A percentile compares a stretch with the other conserved stretches of the same genome.
These are phyloP conservation scores for Rosalia funebris DNA, from an alignment of 2,888 invertebrate species.

Conservation along the genomic window DNA sequence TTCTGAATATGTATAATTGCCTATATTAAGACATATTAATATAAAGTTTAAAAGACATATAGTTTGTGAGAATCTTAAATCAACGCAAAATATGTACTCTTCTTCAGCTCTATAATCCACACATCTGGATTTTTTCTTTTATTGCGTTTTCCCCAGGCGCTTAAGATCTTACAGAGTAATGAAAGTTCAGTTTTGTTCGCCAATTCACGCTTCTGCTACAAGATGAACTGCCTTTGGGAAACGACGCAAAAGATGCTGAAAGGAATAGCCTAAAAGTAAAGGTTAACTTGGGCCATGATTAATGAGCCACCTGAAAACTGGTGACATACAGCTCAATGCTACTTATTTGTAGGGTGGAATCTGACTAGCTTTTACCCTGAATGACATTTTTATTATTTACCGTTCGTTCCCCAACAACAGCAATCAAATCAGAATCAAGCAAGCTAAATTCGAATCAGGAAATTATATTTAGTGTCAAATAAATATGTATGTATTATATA, in stretches of 20 bases:
- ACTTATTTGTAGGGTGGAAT: constrained; percentile 11
- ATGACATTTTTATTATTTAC: constrained; percentile 8
- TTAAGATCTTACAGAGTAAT: constrained; percentile 32
- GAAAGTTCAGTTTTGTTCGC: constrained; percentile 39
- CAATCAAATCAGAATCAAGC: too few species aligned
- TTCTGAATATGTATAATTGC: neutral
- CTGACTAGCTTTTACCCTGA: neutral
- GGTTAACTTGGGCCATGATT: constrained; percentile 44
- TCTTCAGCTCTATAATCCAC: neutral
- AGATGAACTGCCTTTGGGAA: constrained; percentile 37
- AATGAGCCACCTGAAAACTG: constrained; percentile 42
- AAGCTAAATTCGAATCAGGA: too few species aligned
- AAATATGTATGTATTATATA: too few species aligned
- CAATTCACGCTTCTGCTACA: constrained; percentile 37
- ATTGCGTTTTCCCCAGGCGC: neutral
- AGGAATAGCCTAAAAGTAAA: constrained; percentile 41
- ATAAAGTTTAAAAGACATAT: neutral
- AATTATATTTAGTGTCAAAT: too few species aligned
- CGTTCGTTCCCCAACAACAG: too few species aligned
- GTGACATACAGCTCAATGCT: constrained; percentile 25
- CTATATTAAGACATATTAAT: neutral
- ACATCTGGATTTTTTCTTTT: neutral
- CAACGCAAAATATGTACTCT: too few species aligned
- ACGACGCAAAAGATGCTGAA: constrained; percentile 28
- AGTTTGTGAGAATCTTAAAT: neutral